Evolutionary conservation across 2,797 vertebrate species (phyloP), one percentile per base, ranked within the genome.

Genomic region (Lemur catta): DNA sequence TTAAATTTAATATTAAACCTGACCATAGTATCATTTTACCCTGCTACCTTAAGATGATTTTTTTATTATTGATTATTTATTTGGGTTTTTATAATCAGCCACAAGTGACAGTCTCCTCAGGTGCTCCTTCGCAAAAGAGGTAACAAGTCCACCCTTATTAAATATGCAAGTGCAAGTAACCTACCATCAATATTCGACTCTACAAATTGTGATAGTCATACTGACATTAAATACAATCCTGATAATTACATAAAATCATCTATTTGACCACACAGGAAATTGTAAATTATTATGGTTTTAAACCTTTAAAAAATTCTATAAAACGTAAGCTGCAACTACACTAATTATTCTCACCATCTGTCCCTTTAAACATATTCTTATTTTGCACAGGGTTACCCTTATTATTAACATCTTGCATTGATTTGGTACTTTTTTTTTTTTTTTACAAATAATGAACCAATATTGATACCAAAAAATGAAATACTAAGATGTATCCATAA

Each of bases 1-100:
- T 75, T 38, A 75, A 76, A 74, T 88, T 81, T 59, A 93, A 80
- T 65, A 85, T 89, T 80, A 80, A 69, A 82, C 9, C 96, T 61
- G 22, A 69, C 10, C 7, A 20, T 67, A 67, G 35, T 50, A 91
- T 5, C 6, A 75, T 76, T 50, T 18, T 76, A 11, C 20, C 46
- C n/a, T 52, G n/a, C 5, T 28, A 74, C 6, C 3, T 80, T 46
- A 48, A 81, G 38, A 61, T 50, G 7, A 55, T 78, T 67, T 63
- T 57, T n/a, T n/a, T 30, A 72, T 6, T 48, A 33, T 33, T 76
- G 38, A 67, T 38, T 82, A 18, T 33, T 10, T 89, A 38, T 89
- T 89, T 75, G 30, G 22, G 26, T 15, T 26, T 18, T 57, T 81
- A 81, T 48, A 67, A 65, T 52, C 9, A 80, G 11, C 38, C 65